Evolutionary conservation across 2,113 vertebrate species (phyloP).

Genomic region (Paramormyrops kingsleyae): DNA sequence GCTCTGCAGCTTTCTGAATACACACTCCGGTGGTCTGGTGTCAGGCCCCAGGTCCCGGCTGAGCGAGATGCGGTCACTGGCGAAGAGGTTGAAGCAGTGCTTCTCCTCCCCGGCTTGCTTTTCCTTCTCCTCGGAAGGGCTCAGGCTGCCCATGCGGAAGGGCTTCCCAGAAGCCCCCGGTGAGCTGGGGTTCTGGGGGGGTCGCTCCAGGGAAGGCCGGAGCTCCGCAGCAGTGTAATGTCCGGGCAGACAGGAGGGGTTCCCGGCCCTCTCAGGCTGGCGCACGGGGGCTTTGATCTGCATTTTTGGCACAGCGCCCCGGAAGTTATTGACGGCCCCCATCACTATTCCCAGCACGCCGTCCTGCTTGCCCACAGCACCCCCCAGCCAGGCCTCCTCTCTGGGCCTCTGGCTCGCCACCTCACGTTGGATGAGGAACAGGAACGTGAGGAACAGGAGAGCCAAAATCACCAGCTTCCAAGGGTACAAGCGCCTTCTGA

Average conservation of each 20-base stretch:
- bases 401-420: constrained; percentile 71
- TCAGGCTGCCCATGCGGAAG: constrained; percentile 73
- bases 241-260: constrained; percentile 72
- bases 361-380: constrained; percentile 72
- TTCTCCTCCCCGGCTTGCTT: constrained; percentile 84
- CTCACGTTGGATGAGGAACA: constrained; percentile 93
- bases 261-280: constrained; percentile 53
- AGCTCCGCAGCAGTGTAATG: constrained; percentile 82
- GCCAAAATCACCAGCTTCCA: constrained; percentile 76
- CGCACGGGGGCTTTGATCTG: constrained; percentile 87
- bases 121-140: constrained; percentile 76
- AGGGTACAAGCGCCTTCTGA: constrained; percentile 68
- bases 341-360: constrained; percentile 80
- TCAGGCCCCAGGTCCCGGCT: constrained; percentile 92
- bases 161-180: constrained; percentile 87
- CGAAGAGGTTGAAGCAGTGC: constrained; percentile 94
- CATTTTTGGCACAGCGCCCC: constrained; percentile 90
- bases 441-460: constrained; percentile 79
- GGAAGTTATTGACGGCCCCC: constrained; percentile 89
- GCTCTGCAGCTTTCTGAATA: constrained; percentile 30
- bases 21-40: constrained; percentile 95
- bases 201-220: constrained; percentile 75
- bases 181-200: constrained; percentile 73
- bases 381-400: constrained; percentile 74
- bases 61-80: constrained; percentile 92